Percentiles rank a stretch among this genome's conserved stretches.
phyloP scores from a whole-genome alignment of 2,113 vertebrate genomes.

The Hippocampus zosterae region DNA sequence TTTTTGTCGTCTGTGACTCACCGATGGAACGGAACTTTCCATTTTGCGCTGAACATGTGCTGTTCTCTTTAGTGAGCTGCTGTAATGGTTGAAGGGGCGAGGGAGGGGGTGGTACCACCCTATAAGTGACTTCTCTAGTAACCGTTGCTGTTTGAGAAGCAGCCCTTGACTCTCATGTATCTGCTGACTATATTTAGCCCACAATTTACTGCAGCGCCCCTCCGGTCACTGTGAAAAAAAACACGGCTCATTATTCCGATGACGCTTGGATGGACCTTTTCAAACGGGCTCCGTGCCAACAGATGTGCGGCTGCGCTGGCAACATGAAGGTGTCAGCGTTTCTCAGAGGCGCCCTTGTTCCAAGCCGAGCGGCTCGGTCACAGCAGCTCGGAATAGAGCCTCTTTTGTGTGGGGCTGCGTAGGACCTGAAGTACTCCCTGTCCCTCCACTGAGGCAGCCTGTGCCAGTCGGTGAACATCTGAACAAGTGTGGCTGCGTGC shows the following conservation, averaged over 20 bases:
- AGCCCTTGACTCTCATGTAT: constrained; percentile 45
- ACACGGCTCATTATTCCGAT: constrained; percentile 32
- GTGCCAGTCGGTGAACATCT: constrained; percentile 69
- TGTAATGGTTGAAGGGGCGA: neutral
- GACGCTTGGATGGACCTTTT: constrained; percentile 11
- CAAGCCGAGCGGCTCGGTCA: constrained; percentile 37
- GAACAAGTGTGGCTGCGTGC: constrained; percentile 45
- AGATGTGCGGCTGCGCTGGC: constrained; percentile 30
- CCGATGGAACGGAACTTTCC: neutral
- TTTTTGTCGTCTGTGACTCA: neutral
- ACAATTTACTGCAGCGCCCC: constrained; percentile 33
- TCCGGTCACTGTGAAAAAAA: constrained; percentile 26
- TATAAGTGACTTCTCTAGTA: constrained; percentile 46
- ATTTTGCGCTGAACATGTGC: neutral
- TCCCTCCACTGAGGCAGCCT: constrained; percentile 65
- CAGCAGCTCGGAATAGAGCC: constrained; percentile 57
- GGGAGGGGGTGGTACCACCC: neutral
- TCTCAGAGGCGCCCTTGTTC: constrained; percentile 39
- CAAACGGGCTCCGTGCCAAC: constrained; percentile 15
- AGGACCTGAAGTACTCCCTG: constrained; percentile 38
- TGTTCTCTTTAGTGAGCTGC: constrained; percentile 2
- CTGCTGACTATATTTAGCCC: constrained; percentile 61
- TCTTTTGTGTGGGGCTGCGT: constrained; percentile 55
- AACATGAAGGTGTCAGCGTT: constrained; percentile 50
- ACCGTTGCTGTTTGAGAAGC: constrained; percentile 57